These are phyloP conservation scores for Crossocerus cetratus DNA, from an alignment of 2,888 invertebrate genomes.

Conservation along the genomic window DNA sequence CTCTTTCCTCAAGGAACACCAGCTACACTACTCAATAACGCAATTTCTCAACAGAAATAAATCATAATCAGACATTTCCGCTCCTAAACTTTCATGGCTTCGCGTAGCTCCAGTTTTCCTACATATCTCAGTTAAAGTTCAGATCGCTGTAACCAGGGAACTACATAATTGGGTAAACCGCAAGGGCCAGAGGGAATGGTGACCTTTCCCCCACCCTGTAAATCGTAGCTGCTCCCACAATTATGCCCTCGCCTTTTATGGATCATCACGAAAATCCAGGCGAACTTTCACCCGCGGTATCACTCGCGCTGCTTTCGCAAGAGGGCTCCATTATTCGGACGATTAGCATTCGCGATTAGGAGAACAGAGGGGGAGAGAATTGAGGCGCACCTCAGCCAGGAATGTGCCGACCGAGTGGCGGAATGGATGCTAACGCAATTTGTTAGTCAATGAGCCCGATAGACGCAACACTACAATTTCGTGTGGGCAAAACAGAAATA, in stretches of 20 bases:
- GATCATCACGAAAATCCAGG: background rate
- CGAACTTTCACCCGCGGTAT: conserved; percentile 15
- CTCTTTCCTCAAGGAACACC: conserved; percentile 44
- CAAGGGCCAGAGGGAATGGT: background rate
- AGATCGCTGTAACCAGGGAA: background rate
- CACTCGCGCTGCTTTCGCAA: conserved; percentile 4
- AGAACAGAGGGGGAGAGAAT: background rate
- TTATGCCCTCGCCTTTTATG: conserved; percentile 5
- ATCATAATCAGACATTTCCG: background rate
- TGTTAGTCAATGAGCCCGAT: conserved; percentile 40
- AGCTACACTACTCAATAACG: too few species aligned
- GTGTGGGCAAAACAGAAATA: conserved; percentile 16
- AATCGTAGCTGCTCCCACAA: conserved; percentile 10
- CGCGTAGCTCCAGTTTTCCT: conserved; percentile 14
- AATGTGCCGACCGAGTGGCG: conserved; percentile 25
- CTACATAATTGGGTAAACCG: conserved; percentile 19
- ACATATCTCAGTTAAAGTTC: background rate
- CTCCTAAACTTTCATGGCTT: background rate
- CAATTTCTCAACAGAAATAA: too few species aligned
- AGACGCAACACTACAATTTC: conserved; percentile 13
- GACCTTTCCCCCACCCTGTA: conserved; percentile 9
- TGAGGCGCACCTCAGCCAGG: conserved; percentile 30
- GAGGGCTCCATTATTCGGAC: conserved; percentile 33
- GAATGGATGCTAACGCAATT: conserved; percentile 27
- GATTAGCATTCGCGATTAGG: conserved; percentile 41